Conservation (phyloP, 2,113 vertebrate genomes). For the Callionymus lyra region DNA sequence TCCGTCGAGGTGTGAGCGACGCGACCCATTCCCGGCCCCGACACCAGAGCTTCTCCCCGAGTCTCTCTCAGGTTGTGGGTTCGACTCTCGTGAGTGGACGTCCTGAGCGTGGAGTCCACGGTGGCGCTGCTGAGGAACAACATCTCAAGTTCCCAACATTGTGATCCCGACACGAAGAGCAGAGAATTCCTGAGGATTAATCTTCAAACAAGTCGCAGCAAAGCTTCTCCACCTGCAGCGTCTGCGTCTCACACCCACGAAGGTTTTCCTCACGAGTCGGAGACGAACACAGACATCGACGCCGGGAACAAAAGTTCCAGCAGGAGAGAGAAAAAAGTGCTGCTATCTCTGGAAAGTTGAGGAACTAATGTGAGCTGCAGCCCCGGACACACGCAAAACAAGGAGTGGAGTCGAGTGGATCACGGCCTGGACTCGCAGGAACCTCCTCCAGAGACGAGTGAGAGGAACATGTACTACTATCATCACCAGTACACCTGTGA, state of each 20-base stretch:
- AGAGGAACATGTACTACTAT: too few species aligned
- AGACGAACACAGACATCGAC: constrained; percentile 8
- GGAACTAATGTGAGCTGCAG: constrained; percentile 61
- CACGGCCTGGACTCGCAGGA: constrained; percentile 2
- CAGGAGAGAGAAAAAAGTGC: constrained; percentile 30
- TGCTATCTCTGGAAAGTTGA: constrained; percentile 63
- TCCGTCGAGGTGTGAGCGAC: constrained; percentile 38
- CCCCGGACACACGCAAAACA: constrained; percentile 62
- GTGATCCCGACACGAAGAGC: constrained; percentile 15
- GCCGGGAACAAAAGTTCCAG: constrained; percentile 13
- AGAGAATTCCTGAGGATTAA: constrained; percentile 30
- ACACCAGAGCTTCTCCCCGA: constrained; percentile 30
- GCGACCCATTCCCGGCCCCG: constrained; percentile 31
- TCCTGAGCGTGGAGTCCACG: constrained; percentile 26
- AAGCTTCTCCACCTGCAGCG: too few species aligned
- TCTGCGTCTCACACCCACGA: too few species aligned
- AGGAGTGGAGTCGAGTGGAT: constrained; percentile 53
- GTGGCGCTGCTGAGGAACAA: constrained; percentile 55
- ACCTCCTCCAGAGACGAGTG: too few species aligned
- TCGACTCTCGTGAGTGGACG: constrained; percentile 29
- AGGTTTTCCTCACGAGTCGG: constrained; percentile 43
- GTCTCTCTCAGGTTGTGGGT: constrained; percentile 35
- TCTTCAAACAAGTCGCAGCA: too few species aligned
- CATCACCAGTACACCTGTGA: too few species aligned
- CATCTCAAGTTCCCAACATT: constrained; percentile 34